These are phyloP conservation scores for Aquatica leii DNA, from an alignment of 2,888 invertebrate genomes.

Conservation along the genomic window DNA sequence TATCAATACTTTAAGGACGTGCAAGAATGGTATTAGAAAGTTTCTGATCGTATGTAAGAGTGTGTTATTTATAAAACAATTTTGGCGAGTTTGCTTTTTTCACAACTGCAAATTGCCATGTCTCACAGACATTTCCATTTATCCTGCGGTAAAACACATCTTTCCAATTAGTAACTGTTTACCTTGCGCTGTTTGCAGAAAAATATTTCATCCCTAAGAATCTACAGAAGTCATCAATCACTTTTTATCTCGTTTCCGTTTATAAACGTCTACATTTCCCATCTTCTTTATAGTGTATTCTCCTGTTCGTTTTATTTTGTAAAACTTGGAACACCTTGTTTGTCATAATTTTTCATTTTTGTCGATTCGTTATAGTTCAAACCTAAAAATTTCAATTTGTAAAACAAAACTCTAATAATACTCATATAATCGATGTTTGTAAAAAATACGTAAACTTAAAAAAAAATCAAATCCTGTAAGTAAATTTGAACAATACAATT, in stretches of 20 bases:
- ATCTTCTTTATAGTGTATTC: conserved; percentile 35
- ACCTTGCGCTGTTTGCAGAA: conserved; percentile 31
- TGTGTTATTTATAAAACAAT: no score
- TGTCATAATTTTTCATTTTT: conserved; percentile 40
- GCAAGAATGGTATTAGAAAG: no score
- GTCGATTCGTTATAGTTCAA: conserved; percentile 20
- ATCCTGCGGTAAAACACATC: conserved; percentile 28
- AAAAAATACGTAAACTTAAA: no score
- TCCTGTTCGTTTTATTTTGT: conserved; percentile 34
- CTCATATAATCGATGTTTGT: no score
- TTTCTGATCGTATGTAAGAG: no score
- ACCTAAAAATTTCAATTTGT: conserved; percentile 32
- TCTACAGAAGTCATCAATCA: conserved; percentile 40
- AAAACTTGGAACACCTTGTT: conserved; percentile 34
- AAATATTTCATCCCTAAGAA: conserved; percentile 34
- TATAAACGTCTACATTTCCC: conserved; percentile 39
- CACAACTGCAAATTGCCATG: conserved; percentile 4
- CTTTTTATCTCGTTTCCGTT: conserved; percentile 42
- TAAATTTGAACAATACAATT: conserved; percentile 40
- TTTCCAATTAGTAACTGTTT: conserved; percentile 37
- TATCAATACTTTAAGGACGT: no score
- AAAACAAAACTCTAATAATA: no score
- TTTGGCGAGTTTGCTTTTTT: not conserved
- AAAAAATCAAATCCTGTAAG: conserved; percentile 44
- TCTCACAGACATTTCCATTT: conserved; percentile 15